Percentiles rank a stretch among this genome's conserved stretches.
Conservation (phyloP, 2,113 vertebrate species). For the Polypterus bichir region DNA sequence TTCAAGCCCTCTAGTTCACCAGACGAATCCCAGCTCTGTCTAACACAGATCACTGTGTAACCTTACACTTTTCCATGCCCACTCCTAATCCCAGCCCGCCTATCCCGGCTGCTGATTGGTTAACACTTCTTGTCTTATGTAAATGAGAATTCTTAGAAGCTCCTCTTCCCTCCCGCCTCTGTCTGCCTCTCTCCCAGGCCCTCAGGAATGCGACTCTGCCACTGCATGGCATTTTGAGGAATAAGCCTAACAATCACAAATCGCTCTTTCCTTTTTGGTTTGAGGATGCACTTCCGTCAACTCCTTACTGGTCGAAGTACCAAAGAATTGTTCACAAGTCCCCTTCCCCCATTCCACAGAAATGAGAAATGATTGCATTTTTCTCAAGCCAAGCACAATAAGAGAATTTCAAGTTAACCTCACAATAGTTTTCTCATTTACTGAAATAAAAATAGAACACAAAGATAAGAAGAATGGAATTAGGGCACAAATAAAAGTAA, state of each 20-base stretch:
- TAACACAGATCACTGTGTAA: constrained; percentile 32
- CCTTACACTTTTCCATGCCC: constrained; percentile 41
- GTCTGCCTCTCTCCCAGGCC: constrained; percentile 23
- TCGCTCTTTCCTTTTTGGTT: too few relatives aligned
- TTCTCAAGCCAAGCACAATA: too few relatives aligned
- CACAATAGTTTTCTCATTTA: too few relatives aligned
- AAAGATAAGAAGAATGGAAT: too few relatives aligned
- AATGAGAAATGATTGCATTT: too few relatives aligned
- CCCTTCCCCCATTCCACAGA: too few relatives aligned
- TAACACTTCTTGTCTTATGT: constrained; percentile 35
- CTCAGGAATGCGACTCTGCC: constrained; percentile 25
- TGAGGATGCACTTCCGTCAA: too few relatives aligned
- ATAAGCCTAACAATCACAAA: not conserved
- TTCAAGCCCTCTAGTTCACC: constrained; percentile 20
- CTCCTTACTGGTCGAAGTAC: too few relatives aligned
- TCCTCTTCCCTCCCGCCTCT: constrained; percentile 20
- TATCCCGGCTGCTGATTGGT: constrained; percentile 33
- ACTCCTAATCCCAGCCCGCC: constrained; percentile 38
- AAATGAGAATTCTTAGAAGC: constrained; percentile 25
- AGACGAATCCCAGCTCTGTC: constrained; percentile 11
- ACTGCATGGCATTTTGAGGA: constrained; percentile 21
- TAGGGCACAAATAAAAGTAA: too few relatives aligned
- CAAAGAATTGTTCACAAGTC: too few relatives aligned
- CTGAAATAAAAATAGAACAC: too few relatives aligned
- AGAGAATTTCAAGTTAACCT: too few relatives aligned